Conservation (phyloP, 2,888 invertebrate species). For the Nephrotoma flavescens region DNA sequence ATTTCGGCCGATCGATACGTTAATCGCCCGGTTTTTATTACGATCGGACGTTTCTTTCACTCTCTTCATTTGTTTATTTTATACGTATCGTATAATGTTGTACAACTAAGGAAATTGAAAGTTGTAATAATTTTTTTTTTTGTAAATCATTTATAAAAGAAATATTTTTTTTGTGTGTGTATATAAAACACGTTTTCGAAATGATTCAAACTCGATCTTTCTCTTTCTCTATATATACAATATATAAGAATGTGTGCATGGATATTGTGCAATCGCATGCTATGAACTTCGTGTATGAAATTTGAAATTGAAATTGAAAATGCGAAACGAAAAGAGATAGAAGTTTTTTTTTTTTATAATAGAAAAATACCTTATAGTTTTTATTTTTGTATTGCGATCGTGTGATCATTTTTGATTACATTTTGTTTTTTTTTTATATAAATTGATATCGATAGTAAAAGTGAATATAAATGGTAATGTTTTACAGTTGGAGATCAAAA, state of each 20-base stretch:
- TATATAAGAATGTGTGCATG: neutral
- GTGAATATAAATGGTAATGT: neutral
- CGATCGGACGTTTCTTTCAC: neutral
- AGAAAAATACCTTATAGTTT: neutral
- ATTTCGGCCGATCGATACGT: neutral
- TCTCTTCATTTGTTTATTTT: neutral
- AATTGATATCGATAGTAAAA: neutral
- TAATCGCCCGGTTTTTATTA: neutral
- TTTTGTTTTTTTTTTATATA: neutral
- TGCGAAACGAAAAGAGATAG: neutral
- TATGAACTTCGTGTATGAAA: neutral
- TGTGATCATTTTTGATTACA: neutral
- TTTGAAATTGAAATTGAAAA: constrained; percentile 1
- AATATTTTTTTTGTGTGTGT: neutral
- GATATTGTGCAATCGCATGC: neutral
- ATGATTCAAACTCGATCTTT: neutral
- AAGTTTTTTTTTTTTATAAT: neutral
- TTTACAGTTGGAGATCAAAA: neutral
- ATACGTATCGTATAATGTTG: neutral
- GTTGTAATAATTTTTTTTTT: neutral
- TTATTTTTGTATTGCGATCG: neutral
- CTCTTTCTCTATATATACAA: neutral
- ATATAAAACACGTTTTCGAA: neutral
- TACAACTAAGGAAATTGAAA: neutral
- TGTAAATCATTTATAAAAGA: neutral